Base-by-base conservation (phyloP, 2,113 vertebrate genomes). In the Oenanthe melanoleuca region DNA sequence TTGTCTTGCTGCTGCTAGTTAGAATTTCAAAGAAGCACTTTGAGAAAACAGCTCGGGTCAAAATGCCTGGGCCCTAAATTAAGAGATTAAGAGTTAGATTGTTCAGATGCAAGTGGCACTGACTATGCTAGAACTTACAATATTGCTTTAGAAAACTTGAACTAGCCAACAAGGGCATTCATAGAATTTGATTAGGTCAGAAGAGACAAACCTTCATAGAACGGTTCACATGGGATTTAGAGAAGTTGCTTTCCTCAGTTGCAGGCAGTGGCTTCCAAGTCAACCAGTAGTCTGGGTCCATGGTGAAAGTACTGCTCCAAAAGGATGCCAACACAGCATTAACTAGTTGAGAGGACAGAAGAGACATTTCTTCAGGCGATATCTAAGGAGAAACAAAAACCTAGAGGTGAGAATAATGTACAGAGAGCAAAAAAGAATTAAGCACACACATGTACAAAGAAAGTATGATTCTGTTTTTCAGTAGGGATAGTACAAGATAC, bases 21-120 rank as follows among this genome's bases (percentile, higher is more conserved):
- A 99, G 97, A 89, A 99, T 97, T 96, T 98, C 99, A 97, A 99
- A 98, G 96, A 99, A 98, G 96, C 99, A 99, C 84, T 98, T 98
- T 10, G 99, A 99, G 97, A 99, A 98, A 92, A 99, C 96, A 1
- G 99, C 99, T 98, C 98, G 98, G 75, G 96, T 98, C 94, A 99
- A 96, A 97, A 98, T 93, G 65, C 98, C 98, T 20, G 99, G 99
- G 59, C 99, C 99, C 99, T 99, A 88, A 89, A 95, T 93, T 60
- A 95, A 84, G 89, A 88, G 84, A 97, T 91, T 29, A 93, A 95
- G 84, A 95, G 50, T 96, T 93, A 95, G 91, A 95, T 72, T 23
- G 24, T 80, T 92, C 59, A 89, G 37, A 80, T 47, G 21, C 42
- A 92, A 55, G 28, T 78, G 59, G 34, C 26, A 93, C 22, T 80